Evolutionary conservation across 1,140 invertebrate species (phyloP), one percentile per base, ranked within the genome.

Genomic region (Akabosia matsudoensis): DNA sequence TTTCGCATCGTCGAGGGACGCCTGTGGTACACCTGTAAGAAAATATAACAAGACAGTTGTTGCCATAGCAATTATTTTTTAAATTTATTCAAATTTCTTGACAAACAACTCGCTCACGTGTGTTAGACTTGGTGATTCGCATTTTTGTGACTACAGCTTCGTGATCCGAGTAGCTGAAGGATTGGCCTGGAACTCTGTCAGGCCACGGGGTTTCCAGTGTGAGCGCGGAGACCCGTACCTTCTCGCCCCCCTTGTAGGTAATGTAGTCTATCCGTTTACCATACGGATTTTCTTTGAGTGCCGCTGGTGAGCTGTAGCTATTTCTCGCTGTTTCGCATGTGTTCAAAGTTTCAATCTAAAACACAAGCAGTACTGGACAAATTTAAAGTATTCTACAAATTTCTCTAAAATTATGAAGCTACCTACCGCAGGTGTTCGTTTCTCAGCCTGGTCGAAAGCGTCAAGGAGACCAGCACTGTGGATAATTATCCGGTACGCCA

Each of bases 221-320:
- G 37, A 86, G 81, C 64, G 91, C 85, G 74, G 88, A 86, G 64
- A 90, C 89, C 83, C 88, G 84, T 78, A 84, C 84, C 22, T 85
- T 84, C 67, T 86, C 82, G 74, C 88, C 88, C 45, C 87, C 83
- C 80, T 89, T 86, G 80, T 91, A 96, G 75, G 97, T 85, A 77
- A 97, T 92, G 84, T 97, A 94, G 86, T 98, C 96, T 78, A 98
- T 94, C 74, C 95, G 88, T 82, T 94, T 93, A 30, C 95, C 95
- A 70, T 90, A 84, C 1, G 92, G 91, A 79, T 87, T 85, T 7
- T 85, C 85, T 64, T 86, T 86, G 13, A 88, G 85, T 33, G 87
- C 78, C 56, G 85, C 86, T 3, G 83, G 76, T 33, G 87, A 84
- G 1, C 93, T 92, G 83, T 96, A 97, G 79, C 90, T 92, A 84